A percentile compares a stretch with the other conserved stretches of the same genome.
Evolutionary conservation across 2,888 invertebrate genomes (phyloP).

Genomic region (Metopia argyrocephala): DNA sequence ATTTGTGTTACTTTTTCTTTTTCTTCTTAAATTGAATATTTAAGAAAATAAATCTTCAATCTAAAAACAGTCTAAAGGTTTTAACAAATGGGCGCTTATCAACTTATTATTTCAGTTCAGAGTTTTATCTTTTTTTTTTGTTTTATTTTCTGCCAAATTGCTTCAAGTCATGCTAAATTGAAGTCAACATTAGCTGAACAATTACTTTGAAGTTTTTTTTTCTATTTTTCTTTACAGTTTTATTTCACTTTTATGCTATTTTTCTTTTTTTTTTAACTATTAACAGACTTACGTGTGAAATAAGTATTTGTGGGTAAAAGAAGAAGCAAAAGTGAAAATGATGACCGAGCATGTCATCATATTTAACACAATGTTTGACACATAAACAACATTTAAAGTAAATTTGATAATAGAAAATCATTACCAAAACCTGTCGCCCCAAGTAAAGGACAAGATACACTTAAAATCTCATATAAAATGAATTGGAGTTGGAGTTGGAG

Average conservation of each 20-base stretch:
- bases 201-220: constrained; percentile 40
- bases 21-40: too few species aligned
- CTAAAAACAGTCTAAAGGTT: background rate
- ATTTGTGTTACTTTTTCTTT: too few species aligned
- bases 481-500: background rate
- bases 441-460: constrained; percentile 7
- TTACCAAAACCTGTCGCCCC: constrained; percentile 54
- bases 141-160: constrained; percentile 50
- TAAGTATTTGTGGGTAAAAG: constrained; percentile 15
- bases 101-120: background rate
- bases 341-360: constrained; percentile 64
- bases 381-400: constrained; percentile 61
- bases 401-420: constrained; percentile 60
- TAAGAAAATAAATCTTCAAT: too few species aligned
- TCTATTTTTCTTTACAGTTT: background rate
- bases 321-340: constrained; percentile 54
- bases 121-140: constrained; percentile 31
- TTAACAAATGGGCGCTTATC: background rate
- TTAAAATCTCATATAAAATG: too few species aligned
- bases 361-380: constrained; percentile 63
- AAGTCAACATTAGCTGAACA: constrained; percentile 49
- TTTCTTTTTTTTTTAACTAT: background rate
- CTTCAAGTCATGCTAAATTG: constrained; percentile 55
- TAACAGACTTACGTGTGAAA: constrained; percentile 29
- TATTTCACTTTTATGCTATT: background rate